These are phyloP conservation scores for Drosophila robusta DNA, from an alignment of 2,888 invertebrate species.

Conservation along the genomic window DNA sequence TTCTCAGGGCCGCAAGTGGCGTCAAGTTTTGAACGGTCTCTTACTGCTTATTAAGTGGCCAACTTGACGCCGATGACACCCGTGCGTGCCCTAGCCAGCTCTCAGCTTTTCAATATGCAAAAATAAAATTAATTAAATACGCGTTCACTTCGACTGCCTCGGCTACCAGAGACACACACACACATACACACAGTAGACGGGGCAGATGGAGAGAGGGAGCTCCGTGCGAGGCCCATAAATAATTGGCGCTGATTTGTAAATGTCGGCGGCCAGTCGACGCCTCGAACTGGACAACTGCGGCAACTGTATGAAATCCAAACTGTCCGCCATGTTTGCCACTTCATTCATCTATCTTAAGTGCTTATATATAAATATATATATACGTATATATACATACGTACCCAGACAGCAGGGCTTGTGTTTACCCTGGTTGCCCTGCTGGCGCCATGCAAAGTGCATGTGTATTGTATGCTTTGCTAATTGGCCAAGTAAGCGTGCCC, in stretches of 20 bases:
- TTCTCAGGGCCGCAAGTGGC: slow-evolving; percentile 27
- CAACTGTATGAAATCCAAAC: slow-evolving; percentile 54
- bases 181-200: not conserved
- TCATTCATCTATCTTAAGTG: slow-evolving; percentile 79
- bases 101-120: slow-evolving; percentile 30
- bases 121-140: slow-evolving; percentile 51
- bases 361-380: slow-evolving; percentile 31
- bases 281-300: slow-evolving; percentile 44
- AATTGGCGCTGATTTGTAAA: slow-evolving; percentile 74
- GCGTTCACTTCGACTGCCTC: slow-evolving; percentile 11
- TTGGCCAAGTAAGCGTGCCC: slow-evolving; percentile 51
- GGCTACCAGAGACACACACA: not conserved
- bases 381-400: not conserved
- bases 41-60: slow-evolving; percentile 57
- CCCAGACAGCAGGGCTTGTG: slow-evolving; percentile 7
- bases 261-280: slow-evolving; percentile 64
- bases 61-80: slow-evolving; percentile 40
- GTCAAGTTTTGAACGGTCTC: slow-evolving; percentile 33
- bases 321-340: slow-evolving; percentile 76
- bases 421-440: slow-evolving; percentile 31
- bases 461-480: slow-evolving; percentile 72
- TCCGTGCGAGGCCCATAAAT: slow-evolving; percentile 48
- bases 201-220: not conserved
- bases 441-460: slow-evolving; percentile 74
- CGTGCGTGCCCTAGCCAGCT: slow-evolving; percentile 31